Evolutionary conservation across 2,113 vertebrate genomes (phyloP), one percentile per base, ranked within the genome.

Genomic region (Camelus dromedarius): DNA sequence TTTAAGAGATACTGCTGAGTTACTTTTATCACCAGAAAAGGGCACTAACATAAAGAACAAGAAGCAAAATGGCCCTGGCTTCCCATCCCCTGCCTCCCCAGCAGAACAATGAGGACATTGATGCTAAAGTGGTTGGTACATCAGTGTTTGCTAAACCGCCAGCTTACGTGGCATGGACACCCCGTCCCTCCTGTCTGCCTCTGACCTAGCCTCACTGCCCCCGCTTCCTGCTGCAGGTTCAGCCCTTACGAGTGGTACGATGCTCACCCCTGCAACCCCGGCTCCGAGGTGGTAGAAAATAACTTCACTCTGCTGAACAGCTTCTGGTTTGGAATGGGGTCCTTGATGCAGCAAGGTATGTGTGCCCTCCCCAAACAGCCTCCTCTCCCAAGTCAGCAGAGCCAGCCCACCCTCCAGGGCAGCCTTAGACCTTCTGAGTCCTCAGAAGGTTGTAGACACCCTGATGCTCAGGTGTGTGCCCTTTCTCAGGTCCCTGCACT

Each of bases 171-270:
- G 6, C 18, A 0, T 0, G 15, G 26, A n/a, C 14, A 3, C 30
- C 60, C 52, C 67, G 38, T 52, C 50, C 16, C 22, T 52, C 12
- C 70, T 1, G 0, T 9, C 20, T 14, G 52, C 24, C 48, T 0
- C 3, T 6, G 35, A 30, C n/a, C 73, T 76, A 0, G 0, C 7
- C 73, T 96, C 75, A 95, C 0, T 14, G 14, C 56, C 56, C 77
- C 93, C 16, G 28, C 82, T 64, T 72, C 0, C 26, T 38, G 54
- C 88, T 1, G 0, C 96, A 99, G 99, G 98, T 99, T 99, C 98
- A 99, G 99, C 97, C 99, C 99, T 0, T 99, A 99, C 0, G 99
- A 99, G 97, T 99, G 99, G 99, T 99, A 99, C 0, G 99, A 99
- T 0, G 99, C 99, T 20, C 99, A 99, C 6, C 99, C 99, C 35